Base-by-base conservation (phyloP, 2,113 vertebrate species). In the Sorex araneus region DNA sequence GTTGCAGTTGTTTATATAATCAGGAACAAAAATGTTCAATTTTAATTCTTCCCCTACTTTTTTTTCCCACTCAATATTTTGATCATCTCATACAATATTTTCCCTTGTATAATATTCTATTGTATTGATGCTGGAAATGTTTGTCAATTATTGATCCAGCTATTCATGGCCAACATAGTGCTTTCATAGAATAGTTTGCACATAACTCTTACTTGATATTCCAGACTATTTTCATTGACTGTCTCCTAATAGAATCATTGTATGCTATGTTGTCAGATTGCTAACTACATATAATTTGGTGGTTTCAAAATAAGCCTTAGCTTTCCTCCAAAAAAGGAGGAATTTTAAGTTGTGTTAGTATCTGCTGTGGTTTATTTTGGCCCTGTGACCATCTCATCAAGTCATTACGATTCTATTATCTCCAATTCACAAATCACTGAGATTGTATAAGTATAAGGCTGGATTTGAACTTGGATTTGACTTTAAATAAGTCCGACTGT, bases 61-160 rank as follows among this genome's bases (percentile, higher is more conserved):
- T 69, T 87, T 73, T 21, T 6, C 63, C 27, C 8, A 74, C 28
- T 79, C 43, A 54, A 15, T 34, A 82, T 82, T 50, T 92, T 74
- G 70, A 45, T 32, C n/a, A 50, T 84, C 18, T 80, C 54, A 78
- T 45, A 30, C 32, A 89, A 19, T 8, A n/a, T 93, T 83, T 94
- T 84, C 54, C 84, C 40, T n/a, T 93, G 54, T 9, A 6, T 81
- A 76, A 75, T 82, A 11, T 76, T 85, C 28, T 91, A 18, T 84
- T n/a, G 40, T 19, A 13, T 36, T 83, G n/a, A 75, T 5, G 34
- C 0, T 73, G 67, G 19, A 13, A 8, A 19, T 32, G 27, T 89
- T 92, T 82, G 40, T 91, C 70, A 23, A n/a, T 13, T 28, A 13
- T 4, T 57, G 25, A 60, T 79, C 71, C 23, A 76, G 3, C 47